Base-by-base conservation (phyloP, 2,797 vertebrate species). In the Xerus rutilus region DNA sequence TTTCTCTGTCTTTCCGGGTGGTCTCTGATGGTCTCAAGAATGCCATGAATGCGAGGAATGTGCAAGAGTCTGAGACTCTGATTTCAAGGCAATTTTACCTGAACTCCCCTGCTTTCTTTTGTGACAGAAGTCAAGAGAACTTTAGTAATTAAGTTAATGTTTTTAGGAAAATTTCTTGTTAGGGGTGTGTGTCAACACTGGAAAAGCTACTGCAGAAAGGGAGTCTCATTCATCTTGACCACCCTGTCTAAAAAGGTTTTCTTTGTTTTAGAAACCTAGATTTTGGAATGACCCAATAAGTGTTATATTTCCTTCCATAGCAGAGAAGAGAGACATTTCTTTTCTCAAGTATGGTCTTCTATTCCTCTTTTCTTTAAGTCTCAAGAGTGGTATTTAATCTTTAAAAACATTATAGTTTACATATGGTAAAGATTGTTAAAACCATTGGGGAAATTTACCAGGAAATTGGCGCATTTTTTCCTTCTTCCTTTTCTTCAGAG, bases 41-140 rank as follows among this genome's bases (percentile, higher is more conserved):
- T 98, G 96, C 96, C 84, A 94, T 81, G 96, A 98, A 98, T 98
- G 97, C 96, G 77, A 97, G 89, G 98, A 98, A 98, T 98, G 98
- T 96, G 86, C 93, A 47, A 85, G 94, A 97, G 97, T 98, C 77
- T 39, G 73, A 69, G 67, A 97, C 96, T 97, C 96, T 94, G 94
- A 95, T 98, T 98, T 98, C 95, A 97, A 92, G 78, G 96, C 94
- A 95, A 84, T 97, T 98, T 97, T 95, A 97, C 98, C 98, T 97
- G 98, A 97, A 98, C 97, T 93, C 84, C 13, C 25, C 54, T 84
- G 23, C 47, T 45, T 92, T 86, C 81, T 97, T 98, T 97, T 97
- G 96, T 96, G 88, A 97, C 95, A 73, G 78, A 89, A 97, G 81
- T 97, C 95, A 98, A 97, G 82, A 90, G 77, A 54, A 96, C 43